Conservation (phyloP, 2,113 vertebrate species). For the Pandion haliaetus region DNA sequence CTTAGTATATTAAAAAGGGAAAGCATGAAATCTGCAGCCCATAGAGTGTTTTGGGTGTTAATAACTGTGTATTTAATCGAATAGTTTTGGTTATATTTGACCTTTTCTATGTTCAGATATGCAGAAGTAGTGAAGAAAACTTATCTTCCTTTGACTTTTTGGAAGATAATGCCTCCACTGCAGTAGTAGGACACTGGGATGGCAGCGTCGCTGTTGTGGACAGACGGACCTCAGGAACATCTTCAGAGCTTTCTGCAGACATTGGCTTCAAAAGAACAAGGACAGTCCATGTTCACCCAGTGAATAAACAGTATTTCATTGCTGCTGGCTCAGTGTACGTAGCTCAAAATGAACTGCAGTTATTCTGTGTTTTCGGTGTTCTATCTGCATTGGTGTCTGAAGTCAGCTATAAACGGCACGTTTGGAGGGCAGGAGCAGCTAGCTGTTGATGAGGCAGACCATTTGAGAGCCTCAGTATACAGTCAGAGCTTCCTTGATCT, state of each 20-base stretch:
- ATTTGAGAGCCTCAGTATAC: rapidly evolving
- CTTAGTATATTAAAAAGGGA: background rate
- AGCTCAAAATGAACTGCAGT: background rate
- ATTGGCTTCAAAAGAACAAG: conserved; percentile 68
- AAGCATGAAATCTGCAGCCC: background rate
- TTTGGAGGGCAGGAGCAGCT: background rate
- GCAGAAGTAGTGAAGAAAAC: conserved; percentile 50
- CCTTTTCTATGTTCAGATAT: conserved; percentile 72
- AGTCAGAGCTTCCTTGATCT: background rate
- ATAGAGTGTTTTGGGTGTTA: rapidly evolving
- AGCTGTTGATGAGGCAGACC: background rate
- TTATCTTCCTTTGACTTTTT: conserved; percentile 87
- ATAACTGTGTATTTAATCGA: background rate
- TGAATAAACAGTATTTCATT: conserved; percentile 81
- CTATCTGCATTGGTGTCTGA: background rate
- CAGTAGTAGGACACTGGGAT: conserved; percentile 74
- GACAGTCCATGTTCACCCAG: conserved; percentile 84
- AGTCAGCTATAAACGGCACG: background rate
- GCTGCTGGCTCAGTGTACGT: conserved; percentile 79
- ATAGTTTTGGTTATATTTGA: background rate
- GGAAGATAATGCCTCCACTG: conserved; percentile 70
- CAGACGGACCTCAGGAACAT: conserved; percentile 75
- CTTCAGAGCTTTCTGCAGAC: conserved; percentile 67
- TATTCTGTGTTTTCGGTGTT: background rate
- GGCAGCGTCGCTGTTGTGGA: conserved; percentile 81